Base-by-base conservation (phyloP, 2,888 invertebrate species). In the Thumatha senex region DNA sequence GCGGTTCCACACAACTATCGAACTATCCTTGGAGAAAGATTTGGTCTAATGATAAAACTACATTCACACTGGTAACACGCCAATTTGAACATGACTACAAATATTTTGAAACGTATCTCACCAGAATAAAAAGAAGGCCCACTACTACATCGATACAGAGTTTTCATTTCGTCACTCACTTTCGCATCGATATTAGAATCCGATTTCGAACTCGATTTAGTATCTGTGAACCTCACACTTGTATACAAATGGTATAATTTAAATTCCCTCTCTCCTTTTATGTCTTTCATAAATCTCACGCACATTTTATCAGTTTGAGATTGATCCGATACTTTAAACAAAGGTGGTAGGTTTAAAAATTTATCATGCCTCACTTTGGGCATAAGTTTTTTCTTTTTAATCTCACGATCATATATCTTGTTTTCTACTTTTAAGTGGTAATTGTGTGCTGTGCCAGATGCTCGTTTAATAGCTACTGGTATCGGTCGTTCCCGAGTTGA, bases 141-240 rank as follows among this genome's bases (percentile, higher is more conserved):
- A 55, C 88, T 88, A 11, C 71, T 52, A 67, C 87, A 86, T 44
- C 83, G 63, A 51, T 87, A 89, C 36, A 89, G 52, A 0, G 85
- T 87, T 52, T 76, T 83, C 51, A 89, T 50, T n/a, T 85, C 86
- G 40, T 80, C 82, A 40, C 80, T 84, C 0, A 47, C 51, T 1
- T 62, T 52, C 3, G 47, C 11, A 2, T 72, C 64, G 0, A 63
- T 15, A 13, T 53, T 70, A 0, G 71, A 67, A 0, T 75, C 65
- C 0, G 74, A 72, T 54, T 72, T 24, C 0, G 86, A 84, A 52
- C 58, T 76, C 0, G 79, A 70, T 15, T 51, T 63, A 1, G 66
- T 65, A 0, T 67, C 7, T 3, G 56, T 57, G 15, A 53, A 77
- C 33, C 62, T 72, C 0, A 70, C 68, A 52, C 72, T 74, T 9